Conservation (phyloP, 2,888 invertebrate species). For the Athalia circularis region DNA sequence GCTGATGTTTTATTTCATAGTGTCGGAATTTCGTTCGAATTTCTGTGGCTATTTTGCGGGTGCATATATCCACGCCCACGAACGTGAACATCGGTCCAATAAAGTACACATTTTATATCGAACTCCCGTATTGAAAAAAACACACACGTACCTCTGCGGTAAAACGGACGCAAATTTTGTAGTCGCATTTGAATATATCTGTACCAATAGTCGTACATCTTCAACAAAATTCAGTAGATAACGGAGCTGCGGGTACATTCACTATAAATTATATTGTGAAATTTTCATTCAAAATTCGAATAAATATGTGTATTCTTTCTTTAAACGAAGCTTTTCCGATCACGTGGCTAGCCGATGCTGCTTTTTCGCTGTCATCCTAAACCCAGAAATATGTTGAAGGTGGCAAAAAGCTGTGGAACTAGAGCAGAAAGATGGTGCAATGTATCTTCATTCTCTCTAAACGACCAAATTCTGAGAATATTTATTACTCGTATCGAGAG, state of each 20-base stretch:
- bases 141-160: slow-evolving; percentile 32
- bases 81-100: slow-evolving; percentile 35
- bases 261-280: not conserved
- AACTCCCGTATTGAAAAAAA: slow-evolving; percentile 18
- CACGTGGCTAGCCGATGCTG: slow-evolving; percentile 17
- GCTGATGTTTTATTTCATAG: slow-evolving; percentile 24
- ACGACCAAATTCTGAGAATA: slow-evolving; percentile 38
- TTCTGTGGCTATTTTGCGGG: slow-evolving; percentile 18
- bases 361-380: slow-evolving; percentile 56
- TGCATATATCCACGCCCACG: slow-evolving; percentile 21
- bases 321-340: slow-evolving; percentile 16
- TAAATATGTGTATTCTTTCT: slow-evolving; percentile 5
- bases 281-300: not conserved
- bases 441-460: slow-evolving; percentile 38
- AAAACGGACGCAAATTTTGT: slow-evolving; percentile 35
- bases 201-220: slow-evolving; percentile 34
- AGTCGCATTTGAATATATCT: slow-evolving; percentile 43
- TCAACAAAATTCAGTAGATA: slow-evolving; percentile 38
- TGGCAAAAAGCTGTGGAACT: slow-evolving; percentile 38
- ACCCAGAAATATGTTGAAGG: slow-evolving; percentile 58
- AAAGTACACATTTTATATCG: slow-evolving; percentile 36
- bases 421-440: slow-evolving; percentile 27
- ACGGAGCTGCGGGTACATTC: not conserved
- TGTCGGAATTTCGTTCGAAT: slow-evolving; percentile 16
- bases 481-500: slow-evolving; percentile 3